Conservation (phyloP, 2,113 vertebrate genomes). For the Zosterops hypoxanthus region DNA sequence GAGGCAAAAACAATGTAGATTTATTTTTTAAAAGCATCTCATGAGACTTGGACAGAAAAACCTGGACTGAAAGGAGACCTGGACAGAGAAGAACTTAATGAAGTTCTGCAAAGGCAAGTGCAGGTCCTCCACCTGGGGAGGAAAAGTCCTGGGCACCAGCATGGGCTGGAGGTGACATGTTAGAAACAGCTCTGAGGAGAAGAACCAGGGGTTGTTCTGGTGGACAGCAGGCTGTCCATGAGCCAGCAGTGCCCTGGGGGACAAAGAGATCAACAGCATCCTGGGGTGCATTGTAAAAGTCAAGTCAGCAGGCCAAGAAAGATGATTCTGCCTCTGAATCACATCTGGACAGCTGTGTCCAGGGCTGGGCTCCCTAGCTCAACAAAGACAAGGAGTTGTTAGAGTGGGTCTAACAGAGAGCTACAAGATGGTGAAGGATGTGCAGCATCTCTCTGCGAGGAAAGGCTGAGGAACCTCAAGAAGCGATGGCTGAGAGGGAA, state of each 20-base stretch:
- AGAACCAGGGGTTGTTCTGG: neutral
- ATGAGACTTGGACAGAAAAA: neutral
- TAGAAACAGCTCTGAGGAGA: neutral
- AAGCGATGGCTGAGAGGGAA: neutral
- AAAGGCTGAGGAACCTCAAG: neutral
- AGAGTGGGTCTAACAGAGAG: neutral
- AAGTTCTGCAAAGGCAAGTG: neutral
- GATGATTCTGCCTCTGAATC: neutral
- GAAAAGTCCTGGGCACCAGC: too few relatives aligned
- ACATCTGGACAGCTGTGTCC: neutral
- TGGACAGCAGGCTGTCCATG: neutral
- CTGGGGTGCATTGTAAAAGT: neutral
- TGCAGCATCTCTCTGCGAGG: neutral
- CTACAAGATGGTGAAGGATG: neutral
- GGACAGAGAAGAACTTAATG: neutral
- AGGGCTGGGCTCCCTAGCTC: rapidly evolving
- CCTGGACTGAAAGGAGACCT: too few relatives aligned
- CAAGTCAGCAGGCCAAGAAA: neutral
- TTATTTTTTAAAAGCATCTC: neutral
- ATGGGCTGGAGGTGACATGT: rapidly evolving
- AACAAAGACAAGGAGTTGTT: neutral
- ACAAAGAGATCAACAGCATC: neutral
- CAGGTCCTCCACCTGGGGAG: neutral
- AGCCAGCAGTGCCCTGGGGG: neutral
- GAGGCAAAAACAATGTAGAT: rapidly evolving